Percentiles rank a stretch among this genome's conserved stretches.
Conservation (phyloP, 2,888 invertebrate genomes). For the Athetis lepigone region DNA sequence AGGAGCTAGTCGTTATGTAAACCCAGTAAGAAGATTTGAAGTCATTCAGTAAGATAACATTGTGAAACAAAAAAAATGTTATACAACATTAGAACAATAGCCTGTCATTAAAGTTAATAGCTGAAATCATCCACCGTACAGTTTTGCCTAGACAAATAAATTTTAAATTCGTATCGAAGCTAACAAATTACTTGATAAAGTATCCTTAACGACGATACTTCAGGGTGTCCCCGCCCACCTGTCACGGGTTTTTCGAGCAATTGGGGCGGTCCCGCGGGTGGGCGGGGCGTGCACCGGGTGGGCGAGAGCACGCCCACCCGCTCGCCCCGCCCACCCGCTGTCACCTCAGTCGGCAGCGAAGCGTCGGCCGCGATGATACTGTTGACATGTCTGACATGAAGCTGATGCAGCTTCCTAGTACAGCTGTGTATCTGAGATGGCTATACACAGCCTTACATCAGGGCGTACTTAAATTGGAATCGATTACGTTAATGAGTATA, state of each 20-base stretch:
- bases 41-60: neutral
- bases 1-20: too few species aligned
- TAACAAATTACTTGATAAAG: constrained; percentile 90
- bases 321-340: constrained; percentile 82
- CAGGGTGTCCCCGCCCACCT: constrained; percentile 83
- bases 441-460: neutral
- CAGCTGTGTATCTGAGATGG: neutral
- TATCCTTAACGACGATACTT: constrained; percentile 88
- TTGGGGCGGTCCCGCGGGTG: constrained; percentile 74
- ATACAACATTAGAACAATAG: neutral
- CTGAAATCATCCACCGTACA: constrained; percentile 40
- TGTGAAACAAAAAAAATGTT: neutral
- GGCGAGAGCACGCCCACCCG: constrained; percentile 78
- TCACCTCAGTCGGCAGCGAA: constrained; percentile 83
- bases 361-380: constrained; percentile 81
- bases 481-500: neutral
- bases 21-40: neutral
- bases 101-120: constrained; percentile 36
- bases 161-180: constrained; percentile 84
- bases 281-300: constrained; percentile 72
- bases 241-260: constrained; percentile 81
- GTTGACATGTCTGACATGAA: constrained; percentile 56
- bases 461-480: neutral
- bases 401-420: constrained; percentile 7
- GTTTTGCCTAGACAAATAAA: constrained; percentile 75